A percentile compares a stretch with the other conserved stretches of the same genome.
These are phyloP conservation scores for Aldrovandia affinis DNA, from an alignment of 2,797 vertebrate genomes.

Conservation along the genomic window DNA sequence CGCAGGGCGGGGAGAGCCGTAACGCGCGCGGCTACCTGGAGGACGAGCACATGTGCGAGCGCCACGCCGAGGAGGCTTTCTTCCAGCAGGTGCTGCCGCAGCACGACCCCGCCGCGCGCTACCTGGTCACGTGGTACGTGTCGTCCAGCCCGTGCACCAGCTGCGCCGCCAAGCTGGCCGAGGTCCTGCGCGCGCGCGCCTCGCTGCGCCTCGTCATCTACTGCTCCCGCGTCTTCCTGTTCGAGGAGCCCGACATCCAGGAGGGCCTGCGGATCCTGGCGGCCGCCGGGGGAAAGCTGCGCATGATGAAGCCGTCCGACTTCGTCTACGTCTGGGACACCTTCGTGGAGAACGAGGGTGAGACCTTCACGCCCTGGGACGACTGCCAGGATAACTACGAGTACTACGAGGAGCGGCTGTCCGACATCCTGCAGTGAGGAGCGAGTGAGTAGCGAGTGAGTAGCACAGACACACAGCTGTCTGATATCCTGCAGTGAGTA, in stretches of 20 bases:
- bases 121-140: conserved; percentile 88
- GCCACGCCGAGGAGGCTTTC: conserved; percentile 90
- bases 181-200: conserved; percentile 76
- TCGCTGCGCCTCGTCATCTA: conserved; percentile 84
- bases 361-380: conserved; percentile 90
- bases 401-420: conserved; percentile 89
- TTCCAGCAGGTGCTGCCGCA: conserved; percentile 86
- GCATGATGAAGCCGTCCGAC: conserved; percentile 95
- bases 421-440: conserved; percentile 82
- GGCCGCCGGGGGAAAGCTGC: conserved; percentile 85
- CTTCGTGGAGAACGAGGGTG: conserved; percentile 87
- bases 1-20: conserved; percentile 70
- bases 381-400: conserved; percentile 93
- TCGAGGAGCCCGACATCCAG: conserved; percentile 88
- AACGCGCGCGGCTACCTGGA: conserved; percentile 87
- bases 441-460: conserved; percentile 11
- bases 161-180: conserved; percentile 79
- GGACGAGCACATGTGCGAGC: conserved; percentile 84
- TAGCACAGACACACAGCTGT: no score
- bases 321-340: conserved; percentile 91
- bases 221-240: conserved; percentile 89
- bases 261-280: conserved; percentile 79
- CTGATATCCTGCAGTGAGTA: conserved; percentile 79
- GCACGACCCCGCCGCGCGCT: conserved; percentile 72
- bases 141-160: conserved; percentile 89